Percentiles rank a stretch among this genome's conserved stretches.
phyloP scores from a whole-genome alignment of 2,113 vertebrate species.

The Microcebus lehilahytsara region DNA sequence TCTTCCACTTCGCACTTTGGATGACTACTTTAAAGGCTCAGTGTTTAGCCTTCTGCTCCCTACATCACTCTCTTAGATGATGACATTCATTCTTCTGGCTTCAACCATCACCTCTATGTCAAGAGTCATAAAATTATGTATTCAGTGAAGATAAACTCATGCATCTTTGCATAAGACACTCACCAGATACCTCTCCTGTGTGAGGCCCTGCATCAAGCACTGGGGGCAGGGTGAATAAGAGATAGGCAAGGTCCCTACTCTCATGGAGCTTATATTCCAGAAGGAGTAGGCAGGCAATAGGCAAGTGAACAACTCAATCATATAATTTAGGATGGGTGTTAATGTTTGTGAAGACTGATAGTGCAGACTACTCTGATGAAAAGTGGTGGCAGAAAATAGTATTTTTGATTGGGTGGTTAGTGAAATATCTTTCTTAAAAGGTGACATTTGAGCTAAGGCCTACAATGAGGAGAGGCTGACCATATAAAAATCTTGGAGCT shows the following conservation, averaged over 20 bases:
- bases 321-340: background rate
- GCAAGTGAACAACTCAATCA: background rate
- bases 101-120: background rate
- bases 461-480: background rate
- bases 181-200: too few relatives aligned
- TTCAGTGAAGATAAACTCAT: background rate
- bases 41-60: background rate
- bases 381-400: background rate
- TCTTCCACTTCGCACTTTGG: background rate
- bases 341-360: background rate
- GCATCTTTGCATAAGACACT: background rate
- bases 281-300: background rate
- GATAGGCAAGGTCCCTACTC: background rate
- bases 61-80: background rate
- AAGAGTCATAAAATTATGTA: background rate
- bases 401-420: background rate
- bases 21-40: background rate
- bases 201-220: background rate
- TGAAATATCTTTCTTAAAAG: background rate
- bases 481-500: background rate
- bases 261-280: background rate
- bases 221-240: background rate
- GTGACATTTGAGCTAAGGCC: background rate
- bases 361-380: background rate
- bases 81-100: background rate